Percentiles rank a stretch among this genome's conserved stretches.
These are phyloP conservation scores for Gulo gulo DNA, from an alignment of 2,113 vertebrate genomes.

Conservation along the genomic window DNA sequence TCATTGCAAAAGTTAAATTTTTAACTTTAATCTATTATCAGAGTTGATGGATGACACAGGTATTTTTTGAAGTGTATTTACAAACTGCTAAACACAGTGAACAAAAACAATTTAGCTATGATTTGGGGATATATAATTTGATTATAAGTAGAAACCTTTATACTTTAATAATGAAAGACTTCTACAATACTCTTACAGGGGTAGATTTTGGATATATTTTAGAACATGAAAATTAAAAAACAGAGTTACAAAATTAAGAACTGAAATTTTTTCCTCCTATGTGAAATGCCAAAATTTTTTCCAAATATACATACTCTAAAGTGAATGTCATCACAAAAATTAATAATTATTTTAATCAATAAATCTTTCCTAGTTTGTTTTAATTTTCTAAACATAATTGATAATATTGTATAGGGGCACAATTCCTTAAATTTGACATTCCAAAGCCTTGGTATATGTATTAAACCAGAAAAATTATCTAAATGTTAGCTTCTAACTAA, in stretches of 20 bases:
- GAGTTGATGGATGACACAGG: not conserved
- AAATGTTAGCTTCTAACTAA: constrained; percentile 6
- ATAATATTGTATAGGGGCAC: not conserved
- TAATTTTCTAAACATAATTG: constrained; percentile 2
- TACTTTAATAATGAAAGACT: constrained; percentile 17
- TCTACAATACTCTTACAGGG: not conserved
- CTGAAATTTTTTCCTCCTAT: not conserved
- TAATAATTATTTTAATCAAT: constrained; percentile 19
- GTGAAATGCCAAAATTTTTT: not conserved
- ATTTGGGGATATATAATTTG: not conserved
- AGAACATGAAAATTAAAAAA: constrained; percentile 4
- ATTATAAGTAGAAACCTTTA: not conserved
- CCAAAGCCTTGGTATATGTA: not conserved
- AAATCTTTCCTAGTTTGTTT: not conserved
- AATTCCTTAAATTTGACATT: not conserved
- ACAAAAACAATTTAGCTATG: not conserved
- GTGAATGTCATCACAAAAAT: not conserved
- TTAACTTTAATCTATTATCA: constrained; percentile 32
- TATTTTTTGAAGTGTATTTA: not conserved
- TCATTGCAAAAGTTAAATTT: not conserved
- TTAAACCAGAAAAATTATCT: not conserved
- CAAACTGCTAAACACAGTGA: not conserved
- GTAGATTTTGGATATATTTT: constrained; percentile 7
- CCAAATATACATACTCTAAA: not conserved
- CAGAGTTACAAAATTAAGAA: constrained; percentile 13